Evolutionary conservation across 2,888 invertebrate genomes (phyloP).

Genomic region (Drosophila ezoana): DNA sequence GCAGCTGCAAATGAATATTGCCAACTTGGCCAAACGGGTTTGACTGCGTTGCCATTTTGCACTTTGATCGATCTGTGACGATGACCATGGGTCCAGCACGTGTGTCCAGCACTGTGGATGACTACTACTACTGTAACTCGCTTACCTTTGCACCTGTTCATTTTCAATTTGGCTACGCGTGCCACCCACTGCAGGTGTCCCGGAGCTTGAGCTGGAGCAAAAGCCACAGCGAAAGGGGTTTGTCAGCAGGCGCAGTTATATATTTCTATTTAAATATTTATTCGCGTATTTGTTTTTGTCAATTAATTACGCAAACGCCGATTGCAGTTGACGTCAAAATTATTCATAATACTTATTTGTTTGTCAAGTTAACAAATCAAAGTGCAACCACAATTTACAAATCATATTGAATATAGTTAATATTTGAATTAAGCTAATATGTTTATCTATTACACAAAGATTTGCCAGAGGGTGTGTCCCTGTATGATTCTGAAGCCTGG

Average conservation of each 20-base stretch:
- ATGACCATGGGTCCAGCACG: background rate
- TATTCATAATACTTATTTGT: conserved; percentile 22
- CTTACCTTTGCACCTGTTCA: conserved; percentile 48
- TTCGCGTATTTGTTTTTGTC: conserved; percentile 17
- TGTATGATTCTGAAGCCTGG: too few species aligned
- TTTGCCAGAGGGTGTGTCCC: background rate
- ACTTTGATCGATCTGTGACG: conserved; percentile 20
- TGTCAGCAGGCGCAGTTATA: background rate
- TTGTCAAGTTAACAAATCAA: conserved; percentile 24
- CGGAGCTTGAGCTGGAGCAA: background rate
- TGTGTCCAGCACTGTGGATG: conserved; percentile 9
- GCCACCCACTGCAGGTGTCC: conserved; percentile 12
- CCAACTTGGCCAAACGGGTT: conserved; percentile 41
- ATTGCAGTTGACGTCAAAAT: conserved; percentile 45
- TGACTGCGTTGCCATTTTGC: conserved; percentile 18
- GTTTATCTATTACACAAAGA: background rate
- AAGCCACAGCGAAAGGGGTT: conserved; percentile 4
- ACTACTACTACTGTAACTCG: conserved; percentile 12
- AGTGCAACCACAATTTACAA: conserved; percentile 25
- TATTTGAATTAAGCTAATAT: background rate
- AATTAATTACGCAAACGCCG: conserved; percentile 41
- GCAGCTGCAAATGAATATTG: conserved; percentile 9
- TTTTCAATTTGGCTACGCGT: conserved; percentile 13
- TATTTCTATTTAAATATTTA: background rate
- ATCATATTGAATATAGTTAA: conserved; percentile 9